Conservation (phyloP, 2,888 invertebrate genomes). For the Barypeithes pellucidus region DNA sequence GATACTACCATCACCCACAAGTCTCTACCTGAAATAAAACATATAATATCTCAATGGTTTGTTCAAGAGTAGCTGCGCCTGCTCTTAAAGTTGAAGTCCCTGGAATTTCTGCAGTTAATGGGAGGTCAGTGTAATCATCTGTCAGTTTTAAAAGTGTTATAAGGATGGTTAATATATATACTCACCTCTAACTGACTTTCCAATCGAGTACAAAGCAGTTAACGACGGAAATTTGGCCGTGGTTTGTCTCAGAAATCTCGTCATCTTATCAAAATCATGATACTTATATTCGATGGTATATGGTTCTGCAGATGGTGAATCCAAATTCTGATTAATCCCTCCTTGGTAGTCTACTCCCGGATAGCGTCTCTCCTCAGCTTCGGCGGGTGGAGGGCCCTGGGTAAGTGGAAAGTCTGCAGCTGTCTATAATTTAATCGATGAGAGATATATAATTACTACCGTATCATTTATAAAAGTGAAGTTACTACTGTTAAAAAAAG, state of each 20-base stretch:
- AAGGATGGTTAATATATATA: too few relatives aligned
- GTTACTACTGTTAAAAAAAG: too few relatives aligned
- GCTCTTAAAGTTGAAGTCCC: too few relatives aligned
- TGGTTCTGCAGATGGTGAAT: conserved; percentile 59
- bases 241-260: conserved; percentile 85
- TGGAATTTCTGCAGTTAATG: too few relatives aligned
- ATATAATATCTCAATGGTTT: too few relatives aligned
- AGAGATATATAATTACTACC: too few relatives aligned
- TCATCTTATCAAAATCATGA: conserved; percentile 90
- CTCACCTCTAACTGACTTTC: conserved; percentile 92
- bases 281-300: conserved; percentile 81
- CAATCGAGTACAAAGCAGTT: conserved; percentile 93
- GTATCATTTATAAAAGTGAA: too few relatives aligned
- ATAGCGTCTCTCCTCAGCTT: conserved; percentile 40
- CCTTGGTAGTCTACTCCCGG: conserved; percentile 13
- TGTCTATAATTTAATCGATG: not conserved
- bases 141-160: too few relatives aligned
- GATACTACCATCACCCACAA: conserved; percentile 96
- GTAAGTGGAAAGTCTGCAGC: conserved; percentile 4
- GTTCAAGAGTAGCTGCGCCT: too few relatives aligned
- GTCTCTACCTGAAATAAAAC: conserved; percentile 79
- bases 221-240: conserved; percentile 88
- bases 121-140: too few relatives aligned
- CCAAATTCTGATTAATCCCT: conserved; percentile 31
- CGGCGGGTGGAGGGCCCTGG: conserved; percentile 1